Evolutionary conservation across 2,113 vertebrate genomes (phyloP).

Genomic region (Salvelinus namaycush): DNA sequence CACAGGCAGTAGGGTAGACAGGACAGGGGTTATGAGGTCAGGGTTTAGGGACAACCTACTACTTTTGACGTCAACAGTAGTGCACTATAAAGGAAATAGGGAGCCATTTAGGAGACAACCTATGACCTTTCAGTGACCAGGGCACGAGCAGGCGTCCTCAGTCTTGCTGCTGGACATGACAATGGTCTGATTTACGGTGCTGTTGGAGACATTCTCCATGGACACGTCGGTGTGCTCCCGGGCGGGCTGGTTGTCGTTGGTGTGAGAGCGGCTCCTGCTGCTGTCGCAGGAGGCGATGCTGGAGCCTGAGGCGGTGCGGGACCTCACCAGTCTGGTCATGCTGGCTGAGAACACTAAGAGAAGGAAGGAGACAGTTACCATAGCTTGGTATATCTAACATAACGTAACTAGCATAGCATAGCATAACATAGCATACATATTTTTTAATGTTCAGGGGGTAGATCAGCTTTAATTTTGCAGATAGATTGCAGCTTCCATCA

Average conservation of each 20-base stretch:
- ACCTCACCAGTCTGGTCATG: conserved; percentile 91
- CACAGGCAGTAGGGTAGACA: background rate
- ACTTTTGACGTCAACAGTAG: background rate
- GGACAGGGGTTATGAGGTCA: conserved; percentile 19
- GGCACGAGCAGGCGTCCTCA: conserved; percentile 83
- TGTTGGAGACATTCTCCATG: conserved; percentile 75
- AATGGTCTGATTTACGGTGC: conserved; percentile 61
- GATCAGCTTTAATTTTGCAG: no score
- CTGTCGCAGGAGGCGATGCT: conserved; percentile 82
- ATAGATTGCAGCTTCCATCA: no score
- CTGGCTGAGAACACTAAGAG: conserved; percentile 85
- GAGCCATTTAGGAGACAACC: conserved; percentile 11
- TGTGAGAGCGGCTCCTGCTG: conserved; percentile 72
- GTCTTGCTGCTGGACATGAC: conserved; percentile 72
- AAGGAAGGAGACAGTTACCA: background rate
- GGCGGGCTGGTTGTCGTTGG: conserved; percentile 72
- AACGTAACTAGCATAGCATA: no score
- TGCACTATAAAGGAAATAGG: background rate
- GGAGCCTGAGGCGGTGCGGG: conserved; percentile 85
- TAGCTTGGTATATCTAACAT: no score
- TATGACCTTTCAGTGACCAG: background rate
- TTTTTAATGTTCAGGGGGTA: no score
- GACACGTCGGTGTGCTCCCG: conserved; percentile 79
- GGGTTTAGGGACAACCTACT: background rate
- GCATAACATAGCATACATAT: no score